A percentile compares a stretch with the other conserved stretches of the same genome.
Conservation (phyloP, 1,140 invertebrate genomes). For the Neodiprion fabricii region DNA sequence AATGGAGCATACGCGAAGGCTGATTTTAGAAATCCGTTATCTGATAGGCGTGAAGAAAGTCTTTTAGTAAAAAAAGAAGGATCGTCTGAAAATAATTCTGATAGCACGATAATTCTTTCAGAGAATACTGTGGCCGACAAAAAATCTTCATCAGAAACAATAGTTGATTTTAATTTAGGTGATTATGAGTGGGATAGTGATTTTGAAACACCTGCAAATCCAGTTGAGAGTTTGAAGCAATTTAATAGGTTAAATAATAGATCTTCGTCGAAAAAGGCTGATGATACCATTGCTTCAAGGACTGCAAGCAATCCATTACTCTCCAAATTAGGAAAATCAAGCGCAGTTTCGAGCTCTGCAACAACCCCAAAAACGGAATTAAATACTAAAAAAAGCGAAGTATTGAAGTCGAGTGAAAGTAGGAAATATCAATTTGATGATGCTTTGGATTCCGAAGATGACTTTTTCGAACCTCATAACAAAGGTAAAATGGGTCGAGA, state of each 20-base stretch:
- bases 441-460: background rate
- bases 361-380: background rate
- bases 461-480: background rate
- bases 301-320: background rate
- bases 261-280: background rate
- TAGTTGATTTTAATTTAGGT: slow-evolving; percentile 6
- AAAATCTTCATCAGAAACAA: background rate
- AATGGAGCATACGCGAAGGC: background rate
- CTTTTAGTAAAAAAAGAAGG: background rate
- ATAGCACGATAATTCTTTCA: background rate
- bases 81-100: background rate
- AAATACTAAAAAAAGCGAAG: background rate
- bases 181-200: slow-evolving; percentile 22
- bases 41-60: background rate
- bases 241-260: background rate
- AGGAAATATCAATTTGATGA: background rate
- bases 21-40: background rate
- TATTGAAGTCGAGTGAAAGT: background rate
- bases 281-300: background rate
- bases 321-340: background rate
- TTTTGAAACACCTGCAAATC: slow-evolving; percentile 14
- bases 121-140: background rate
- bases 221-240: background rate
- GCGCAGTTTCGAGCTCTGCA: background rate
- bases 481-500: background rate